These are phyloP conservation scores for Calidris pugnax DNA, from an alignment of 2,113 vertebrate species.

Conservation along the genomic window DNA sequence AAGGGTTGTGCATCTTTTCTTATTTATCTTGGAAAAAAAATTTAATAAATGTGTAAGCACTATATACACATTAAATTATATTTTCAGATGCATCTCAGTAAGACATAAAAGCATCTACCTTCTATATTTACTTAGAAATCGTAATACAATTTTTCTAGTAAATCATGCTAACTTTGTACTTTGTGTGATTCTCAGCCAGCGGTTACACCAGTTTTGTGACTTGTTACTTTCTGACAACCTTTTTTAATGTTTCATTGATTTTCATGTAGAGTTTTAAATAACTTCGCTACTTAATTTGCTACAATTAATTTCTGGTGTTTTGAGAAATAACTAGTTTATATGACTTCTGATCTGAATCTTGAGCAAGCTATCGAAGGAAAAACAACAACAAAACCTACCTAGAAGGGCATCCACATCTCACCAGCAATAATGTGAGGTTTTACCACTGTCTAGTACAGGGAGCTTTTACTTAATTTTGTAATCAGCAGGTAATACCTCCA, in stretches of 20 bases:
- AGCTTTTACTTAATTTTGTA: not conserved
- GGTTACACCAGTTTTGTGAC: not conserved
- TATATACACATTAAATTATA: not conserved
- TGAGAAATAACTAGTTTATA: not conserved
- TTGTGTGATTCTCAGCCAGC: not conserved
- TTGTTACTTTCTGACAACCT: not conserved
- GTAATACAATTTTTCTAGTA: not conserved
- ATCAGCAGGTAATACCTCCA: not conserved
- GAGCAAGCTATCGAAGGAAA: not conserved
- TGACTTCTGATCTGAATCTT: not conserved
- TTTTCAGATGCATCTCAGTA: not conserved
- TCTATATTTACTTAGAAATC: not conserved
- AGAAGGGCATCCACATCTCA: not conserved
- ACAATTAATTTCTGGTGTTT: not conserved
- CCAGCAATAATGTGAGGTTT: not conserved
- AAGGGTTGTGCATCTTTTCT: not conserved
- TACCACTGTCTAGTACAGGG: not conserved
- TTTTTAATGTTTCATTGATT: not conserved
- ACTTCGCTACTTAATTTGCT: not conserved
- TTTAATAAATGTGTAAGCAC: not conserved
- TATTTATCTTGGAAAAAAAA: not conserved
- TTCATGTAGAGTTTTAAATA: not conserved
- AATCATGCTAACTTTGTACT: not conserved
- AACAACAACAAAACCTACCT: not conserved
- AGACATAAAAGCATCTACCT: not conserved